A percentile compares a stretch with the other conserved stretches of the same genome.
Evolutionary conservation across 2,888 invertebrate genomes (phyloP).

Genomic region (Ashinkailepas kermadecensis): DNA sequence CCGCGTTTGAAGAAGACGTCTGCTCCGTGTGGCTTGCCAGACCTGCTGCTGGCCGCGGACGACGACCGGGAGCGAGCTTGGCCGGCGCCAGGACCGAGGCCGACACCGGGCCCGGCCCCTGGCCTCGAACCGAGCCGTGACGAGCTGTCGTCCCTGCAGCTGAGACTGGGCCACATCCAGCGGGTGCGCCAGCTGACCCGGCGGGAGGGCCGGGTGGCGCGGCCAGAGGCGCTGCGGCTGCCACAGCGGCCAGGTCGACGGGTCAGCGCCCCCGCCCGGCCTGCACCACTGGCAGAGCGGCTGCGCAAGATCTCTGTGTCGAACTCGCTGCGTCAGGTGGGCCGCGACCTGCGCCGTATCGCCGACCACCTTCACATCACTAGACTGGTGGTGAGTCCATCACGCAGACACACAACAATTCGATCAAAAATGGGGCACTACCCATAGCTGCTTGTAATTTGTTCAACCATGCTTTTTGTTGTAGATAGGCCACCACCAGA

Average conservation of each 20-base stretch:
- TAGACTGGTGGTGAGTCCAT: slow-evolving; percentile 8
- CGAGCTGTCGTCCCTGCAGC: not conserved
- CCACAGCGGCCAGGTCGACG: not conserved
- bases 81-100: not conserved
- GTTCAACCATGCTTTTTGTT: too few relatives aligned
- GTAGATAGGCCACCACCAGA: too few relatives aligned
- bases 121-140: too few relatives aligned
- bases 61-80: not conserved
- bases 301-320: slow-evolving; percentile 12
- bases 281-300: not conserved
- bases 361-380: slow-evolving; percentile 15
- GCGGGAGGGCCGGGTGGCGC: not conserved
- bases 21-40: not conserved
- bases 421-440: too few relatives aligned
- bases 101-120: not conserved
- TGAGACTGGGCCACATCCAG: not conserved
- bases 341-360: slow-evolving; percentile 15
- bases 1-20: not conserved
- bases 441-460: too few relatives aligned
- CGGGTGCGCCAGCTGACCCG: not conserved
- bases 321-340: slow-evolving; percentile 17
- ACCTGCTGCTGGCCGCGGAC: not conserved
- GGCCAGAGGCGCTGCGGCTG: not conserved
- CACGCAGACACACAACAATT: too few relatives aligned
- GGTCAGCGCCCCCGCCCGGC: slow-evolving; percentile 4